These are phyloP conservation scores for Microcebus tavaratra DNA, from an alignment of 2,113 vertebrate genomes.

Conservation along the genomic window DNA sequence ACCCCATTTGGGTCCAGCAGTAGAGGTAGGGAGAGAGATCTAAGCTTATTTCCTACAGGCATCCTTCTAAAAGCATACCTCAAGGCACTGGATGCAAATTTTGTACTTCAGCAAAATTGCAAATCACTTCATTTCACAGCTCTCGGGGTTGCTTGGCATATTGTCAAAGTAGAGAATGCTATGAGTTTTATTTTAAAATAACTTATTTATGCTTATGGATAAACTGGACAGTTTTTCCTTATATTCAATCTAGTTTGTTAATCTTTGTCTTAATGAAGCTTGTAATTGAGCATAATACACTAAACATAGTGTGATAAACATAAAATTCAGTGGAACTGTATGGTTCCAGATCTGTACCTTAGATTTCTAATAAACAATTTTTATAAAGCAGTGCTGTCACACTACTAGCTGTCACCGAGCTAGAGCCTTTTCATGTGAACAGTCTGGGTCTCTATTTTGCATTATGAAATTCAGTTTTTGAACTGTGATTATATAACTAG, in stretches of 20 bases:
- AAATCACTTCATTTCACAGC: background rate
- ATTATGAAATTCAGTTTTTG: background rate
- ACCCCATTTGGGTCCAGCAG: background rate
- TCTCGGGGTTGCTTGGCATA: background rate
- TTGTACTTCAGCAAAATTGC: background rate
- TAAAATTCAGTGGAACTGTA: background rate
- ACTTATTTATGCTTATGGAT: background rate
- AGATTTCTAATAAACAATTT: background rate
- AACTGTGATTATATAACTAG: background rate
- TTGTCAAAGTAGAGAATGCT: background rate
- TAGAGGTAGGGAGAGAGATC: background rate
- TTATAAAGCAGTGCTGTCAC: background rate
- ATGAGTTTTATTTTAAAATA: background rate
- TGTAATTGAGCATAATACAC: background rate
- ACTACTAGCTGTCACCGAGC: background rate
- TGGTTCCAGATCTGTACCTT: background rate
- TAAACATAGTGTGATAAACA: background rate
- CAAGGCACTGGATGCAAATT: background rate
- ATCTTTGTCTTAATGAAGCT: background rate
- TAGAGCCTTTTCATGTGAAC: background rate
- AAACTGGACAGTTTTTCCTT: conserved; percentile 23
- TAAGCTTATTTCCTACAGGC: background rate
- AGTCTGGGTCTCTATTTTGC: background rate
- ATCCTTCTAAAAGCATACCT: background rate
- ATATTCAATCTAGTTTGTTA: background rate